These are phyloP conservation scores for Drosophila hamatofila DNA, from an alignment of 2,888 invertebrate species.

Conservation along the genomic window DNA sequence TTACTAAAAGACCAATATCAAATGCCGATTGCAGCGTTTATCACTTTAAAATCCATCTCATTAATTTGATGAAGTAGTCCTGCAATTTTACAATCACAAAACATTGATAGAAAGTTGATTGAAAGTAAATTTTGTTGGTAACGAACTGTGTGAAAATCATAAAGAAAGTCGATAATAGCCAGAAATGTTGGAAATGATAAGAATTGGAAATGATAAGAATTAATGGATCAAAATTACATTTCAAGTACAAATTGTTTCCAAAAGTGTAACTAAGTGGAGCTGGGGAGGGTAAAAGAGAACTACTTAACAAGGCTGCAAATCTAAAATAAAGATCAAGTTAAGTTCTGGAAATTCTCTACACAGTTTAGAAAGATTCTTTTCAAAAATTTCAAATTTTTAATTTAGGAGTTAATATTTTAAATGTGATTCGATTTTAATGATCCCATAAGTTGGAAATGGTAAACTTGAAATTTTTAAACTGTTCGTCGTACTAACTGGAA, in stretches of 20 bases:
- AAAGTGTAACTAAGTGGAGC: neutral
- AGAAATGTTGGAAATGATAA: neutral
- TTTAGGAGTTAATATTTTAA: neutral
- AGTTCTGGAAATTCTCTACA: neutral
- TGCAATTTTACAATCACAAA: slow-evolving; percentile 81
- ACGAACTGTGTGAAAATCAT: slow-evolving; percentile 4
- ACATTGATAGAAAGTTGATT: slow-evolving; percentile 56
- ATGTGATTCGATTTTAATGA: neutral
- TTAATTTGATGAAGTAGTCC: slow-evolving; percentile 85
- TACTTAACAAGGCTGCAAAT: neutral
- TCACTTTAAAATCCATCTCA: slow-evolving; percentile 85
- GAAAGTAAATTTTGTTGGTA: slow-evolving; percentile 29
- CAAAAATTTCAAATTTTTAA: too few relatives aligned
- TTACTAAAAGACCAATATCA: slow-evolving; percentile 77
- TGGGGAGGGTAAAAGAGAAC: neutral
- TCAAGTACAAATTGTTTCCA: neutral
- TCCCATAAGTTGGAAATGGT: neutral
- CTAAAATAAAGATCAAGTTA: neutral
- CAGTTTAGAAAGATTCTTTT: too few relatives aligned
- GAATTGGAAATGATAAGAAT: neutral
- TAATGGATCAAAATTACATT: neutral
- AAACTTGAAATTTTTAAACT: too few relatives aligned
- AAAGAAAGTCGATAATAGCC: neutral
- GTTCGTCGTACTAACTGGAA: too few relatives aligned
- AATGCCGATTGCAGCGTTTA: slow-evolving; percentile 74